Percentiles rank a stretch among this genome's conserved stretches.
These are phyloP conservation scores for Drosophila subobscura DNA, from an alignment of 1,140 invertebrate genomes.

Conservation along the genomic window DNA sequence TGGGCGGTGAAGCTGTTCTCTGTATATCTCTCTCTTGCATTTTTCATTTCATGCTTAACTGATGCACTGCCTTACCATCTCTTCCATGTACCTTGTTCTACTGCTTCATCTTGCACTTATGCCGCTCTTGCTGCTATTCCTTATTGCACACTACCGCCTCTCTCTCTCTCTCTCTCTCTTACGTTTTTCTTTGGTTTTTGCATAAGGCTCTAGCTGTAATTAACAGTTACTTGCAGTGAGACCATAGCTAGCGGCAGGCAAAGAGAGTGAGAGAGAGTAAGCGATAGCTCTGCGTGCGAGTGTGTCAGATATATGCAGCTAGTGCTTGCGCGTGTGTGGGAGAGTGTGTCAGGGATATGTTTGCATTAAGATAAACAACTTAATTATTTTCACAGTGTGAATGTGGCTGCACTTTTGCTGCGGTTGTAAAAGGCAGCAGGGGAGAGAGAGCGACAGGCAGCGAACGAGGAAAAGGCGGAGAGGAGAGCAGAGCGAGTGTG, in stretches of 20 bases:
- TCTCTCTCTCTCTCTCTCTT: slow-evolving; percentile 2
- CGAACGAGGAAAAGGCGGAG: slow-evolving; percentile 16
- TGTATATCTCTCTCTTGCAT: too few species aligned
- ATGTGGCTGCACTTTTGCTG: slow-evolving; percentile 55
- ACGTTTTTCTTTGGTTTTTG: slow-evolving; percentile 49
- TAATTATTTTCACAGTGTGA: slow-evolving; percentile 66
- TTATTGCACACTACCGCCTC: neutral
- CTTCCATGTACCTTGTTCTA: too few species aligned
- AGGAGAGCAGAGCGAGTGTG: too few species aligned
- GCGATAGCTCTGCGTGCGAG: neutral
- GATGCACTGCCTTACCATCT: too few species aligned
- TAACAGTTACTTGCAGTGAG: slow-evolving; percentile 72
- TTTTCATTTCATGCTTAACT: too few species aligned
- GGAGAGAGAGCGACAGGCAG: slow-evolving; percentile 30
- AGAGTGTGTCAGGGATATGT: slow-evolving; percentile 48
- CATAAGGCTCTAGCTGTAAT: slow-evolving; percentile 72
- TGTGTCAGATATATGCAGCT: neutral
- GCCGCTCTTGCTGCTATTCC: too few species aligned
- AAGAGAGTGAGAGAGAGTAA: neutral
- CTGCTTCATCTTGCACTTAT: too few species aligned
- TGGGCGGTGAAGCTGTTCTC: too few species aligned
- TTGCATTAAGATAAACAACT: slow-evolving; percentile 79
- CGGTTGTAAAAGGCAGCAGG: slow-evolving; percentile 17
- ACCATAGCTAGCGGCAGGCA: neutral
- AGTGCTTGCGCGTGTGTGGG: neutral